Evolutionary conservation across 2,888 invertebrate genomes (phyloP), one percentile per base, ranked within the genome.

Genomic region (Spisula subtruncata): DNA sequence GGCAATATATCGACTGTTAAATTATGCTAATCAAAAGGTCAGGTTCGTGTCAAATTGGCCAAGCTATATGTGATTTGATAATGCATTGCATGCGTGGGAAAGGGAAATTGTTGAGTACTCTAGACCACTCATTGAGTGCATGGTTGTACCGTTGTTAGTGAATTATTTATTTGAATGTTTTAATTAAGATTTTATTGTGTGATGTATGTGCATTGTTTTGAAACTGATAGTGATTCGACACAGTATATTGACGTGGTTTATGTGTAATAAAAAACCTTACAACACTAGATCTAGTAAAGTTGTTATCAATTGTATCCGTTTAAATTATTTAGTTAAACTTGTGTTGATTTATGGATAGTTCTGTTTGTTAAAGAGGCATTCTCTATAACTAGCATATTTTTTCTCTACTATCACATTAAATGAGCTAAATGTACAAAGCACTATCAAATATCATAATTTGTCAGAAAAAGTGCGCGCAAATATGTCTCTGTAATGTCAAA

Each of bases 351-450:
- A 75, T 75, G 35, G 75, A n/a, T 75, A 32, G 75, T 60, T 60
- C 25, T 25, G 35, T 75, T 75, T 75, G 75, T 75, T 75, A 75
- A 32, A n/a, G n/a, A n/a, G n/a, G n/a, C n/a, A n/a, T n/a, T n/a
- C n/a, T n/a, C n/a, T n/a, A n/a, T n/a, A n/a, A n/a, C n/a, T n/a
- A n/a, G n/a, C n/a, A n/a, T n/a, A n/a, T n/a, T n/a, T n/a, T n/a
- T n/a, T n/a, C n/a, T n/a, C n/a, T n/a, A n/a, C n/a, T n/a, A n/a
- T n/a, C n/a, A n/a, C n/a, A n/a, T n/a, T n/a, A n/a, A n/a, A n/a
- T n/a, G n/a, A n/a, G n/a, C n/a, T n/a, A n/a, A n/a, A n/a, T n/a
- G n/a, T n/a, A n/a, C n/a, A n/a, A n/a, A n/a, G n/a, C n/a, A n/a
- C n/a, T n/a, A n/a, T n/a, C n/a, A n/a, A n/a, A n/a, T n/a, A n/a